These are phyloP conservation scores for Chaenocephalus aceratus DNA, from an alignment of 2,113 vertebrate genomes.

Conservation along the genomic window DNA sequence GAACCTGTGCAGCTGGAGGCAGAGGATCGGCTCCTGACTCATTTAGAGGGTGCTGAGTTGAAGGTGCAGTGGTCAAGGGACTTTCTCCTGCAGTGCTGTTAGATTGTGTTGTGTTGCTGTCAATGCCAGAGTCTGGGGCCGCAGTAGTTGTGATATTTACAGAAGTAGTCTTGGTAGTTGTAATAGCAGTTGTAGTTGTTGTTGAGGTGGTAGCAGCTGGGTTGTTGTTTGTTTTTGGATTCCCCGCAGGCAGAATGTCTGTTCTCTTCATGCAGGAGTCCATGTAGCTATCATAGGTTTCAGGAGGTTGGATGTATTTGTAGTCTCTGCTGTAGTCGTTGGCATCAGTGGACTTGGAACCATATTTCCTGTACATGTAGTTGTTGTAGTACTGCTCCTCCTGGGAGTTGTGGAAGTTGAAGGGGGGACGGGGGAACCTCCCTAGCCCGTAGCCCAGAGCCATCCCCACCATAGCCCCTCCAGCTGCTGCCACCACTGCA, in stretches of 20 bases:
- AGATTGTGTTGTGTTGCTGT: not conserved
- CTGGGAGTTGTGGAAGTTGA: constrained; percentile 68
- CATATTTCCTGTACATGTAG: constrained; percentile 81
- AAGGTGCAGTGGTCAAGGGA: constrained; percentile 1
- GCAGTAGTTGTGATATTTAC: not conserved
- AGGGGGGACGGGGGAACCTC: constrained; percentile 76
- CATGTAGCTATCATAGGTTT: constrained; percentile 64
- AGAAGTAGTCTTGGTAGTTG: not conserved
- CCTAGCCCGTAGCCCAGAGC: constrained; percentile 82
- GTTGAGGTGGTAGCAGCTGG: not conserved
- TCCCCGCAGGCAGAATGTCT: constrained; percentile 56
- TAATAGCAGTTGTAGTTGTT: not conserved
- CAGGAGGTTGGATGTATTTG: constrained; percentile 29
- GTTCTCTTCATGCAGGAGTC: constrained; percentile 67
- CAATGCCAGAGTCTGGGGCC: not conserved
- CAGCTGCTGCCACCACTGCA: constrained; percentile 76
- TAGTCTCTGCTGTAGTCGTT: constrained; percentile 76
- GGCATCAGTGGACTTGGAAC: constrained; percentile 57
- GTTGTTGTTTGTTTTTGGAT: not conserved
- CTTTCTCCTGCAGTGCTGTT: constrained; percentile 16
- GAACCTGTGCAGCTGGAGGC: constrained; percentile 11
- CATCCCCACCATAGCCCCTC: constrained; percentile 76
- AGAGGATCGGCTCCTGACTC: not conserved
- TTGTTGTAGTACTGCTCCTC: constrained; percentile 81
- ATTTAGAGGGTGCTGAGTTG: not conserved